Base-by-base conservation (phyloP, 2,113 vertebrate species). In the Eclectus roratus region DNA sequence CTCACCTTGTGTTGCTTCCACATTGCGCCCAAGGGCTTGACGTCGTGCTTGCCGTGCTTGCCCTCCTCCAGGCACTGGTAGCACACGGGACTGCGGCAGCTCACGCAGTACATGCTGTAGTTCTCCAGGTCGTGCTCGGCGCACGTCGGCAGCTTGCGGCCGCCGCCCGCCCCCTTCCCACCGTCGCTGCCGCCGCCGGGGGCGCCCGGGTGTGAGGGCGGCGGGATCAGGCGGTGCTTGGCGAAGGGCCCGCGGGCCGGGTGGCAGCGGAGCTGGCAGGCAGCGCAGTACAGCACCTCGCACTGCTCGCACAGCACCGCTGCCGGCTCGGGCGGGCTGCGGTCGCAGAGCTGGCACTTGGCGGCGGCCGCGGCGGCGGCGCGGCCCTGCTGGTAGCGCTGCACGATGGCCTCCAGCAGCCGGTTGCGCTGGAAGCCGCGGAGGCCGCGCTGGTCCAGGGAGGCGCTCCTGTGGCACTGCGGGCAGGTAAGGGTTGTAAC, bases 1-100 rank as follows among this genome's bases (percentile, higher is more conserved):
- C 98, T 97, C 97, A 99, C 99, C 98, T 99, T 99, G 98, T 99
- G 99, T 78, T 99, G 99, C 91, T 99, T 99, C 99, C 99, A 99
- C 98, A 99, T 97, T 92, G 98, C 98, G 1, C 99, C 98, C 95
- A 99, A 97, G 4, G 99, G 98, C 92, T 98, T 99, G 69, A 99
- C 98, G 63, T 99, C 99, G 94, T 99, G 99, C 77, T 99, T 98
- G 87, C 92, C 76, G 94, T 99, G 99, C 79, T 98, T 98, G 49
- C 99, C 99, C 52, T 99, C 99, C 93, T 99, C 99, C 96, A 99
- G 96, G 95, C 99, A 99, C 97, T 98, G 98, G 91, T 97, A 98
- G 85, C 99, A 99, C 80, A 99, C 99, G 2, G 99, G 99, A 69
- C 94, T 95, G 63, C 94, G 97, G 98, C 99, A 99, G 98, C 97